phyloP scores from a whole-genome alignment of 2,888 invertebrate species.

The Machimus rusticus region DNA sequence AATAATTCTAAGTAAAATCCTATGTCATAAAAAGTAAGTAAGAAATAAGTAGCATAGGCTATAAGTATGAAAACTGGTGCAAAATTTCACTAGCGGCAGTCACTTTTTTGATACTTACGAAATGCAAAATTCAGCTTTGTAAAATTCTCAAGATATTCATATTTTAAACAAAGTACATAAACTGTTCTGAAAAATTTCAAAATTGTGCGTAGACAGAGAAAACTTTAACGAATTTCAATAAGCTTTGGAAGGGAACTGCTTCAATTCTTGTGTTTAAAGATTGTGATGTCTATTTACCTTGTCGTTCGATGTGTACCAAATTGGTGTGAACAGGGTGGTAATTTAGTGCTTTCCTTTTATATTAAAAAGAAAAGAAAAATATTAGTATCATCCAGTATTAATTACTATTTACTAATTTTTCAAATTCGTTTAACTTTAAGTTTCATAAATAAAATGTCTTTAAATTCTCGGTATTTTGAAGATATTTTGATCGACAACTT shows the following conservation, averaged over 20 bases:
- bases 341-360: not conserved
- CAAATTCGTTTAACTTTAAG: not conserved
- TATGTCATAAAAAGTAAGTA: not conserved
- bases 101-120: not conserved
- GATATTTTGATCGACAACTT: not conserved
- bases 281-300: not conserved
- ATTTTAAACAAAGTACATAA: not conserved
- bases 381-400: not conserved
- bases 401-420: not conserved
- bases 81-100: not conserved
- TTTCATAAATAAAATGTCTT: not conserved
- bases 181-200: not conserved
- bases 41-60: not conserved
- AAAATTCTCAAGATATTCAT: not conserved
- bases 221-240: not conserved
- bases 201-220: not conserved
- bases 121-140: not conserved
- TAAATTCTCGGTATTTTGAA: not conserved
- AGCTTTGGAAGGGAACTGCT: not conserved
- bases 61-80: not conserved
- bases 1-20: not conserved
- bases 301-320: not conserved
- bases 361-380: not conserved
- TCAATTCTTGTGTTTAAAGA: not conserved
- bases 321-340: not conserved